A percentile compares a stretch with the other conserved stretches of the same genome.
Conservation (phyloP, 1,140 invertebrate species). For the Pseudomyrmex flavicornis region DNA sequence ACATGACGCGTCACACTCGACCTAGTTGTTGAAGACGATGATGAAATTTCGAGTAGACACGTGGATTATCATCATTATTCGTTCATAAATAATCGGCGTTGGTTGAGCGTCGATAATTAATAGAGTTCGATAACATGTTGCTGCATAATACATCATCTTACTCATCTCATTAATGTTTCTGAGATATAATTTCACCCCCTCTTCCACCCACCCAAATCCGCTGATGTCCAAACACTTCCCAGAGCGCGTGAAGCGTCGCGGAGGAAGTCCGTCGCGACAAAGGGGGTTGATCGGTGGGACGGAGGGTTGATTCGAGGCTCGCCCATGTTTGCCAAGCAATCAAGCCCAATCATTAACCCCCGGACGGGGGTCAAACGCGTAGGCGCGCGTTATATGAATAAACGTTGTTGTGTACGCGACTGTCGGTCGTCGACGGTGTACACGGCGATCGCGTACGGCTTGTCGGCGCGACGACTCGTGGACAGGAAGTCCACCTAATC, state of each 20-base stretch:
- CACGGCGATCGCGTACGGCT: conserved; percentile 45
- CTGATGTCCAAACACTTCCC: conserved; percentile 39
- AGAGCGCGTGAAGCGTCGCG: conserved; percentile 33
- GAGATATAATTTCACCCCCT: background rate
- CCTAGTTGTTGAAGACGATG: background rate
- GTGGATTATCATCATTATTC: too few species aligned
- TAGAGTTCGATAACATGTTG: too few species aligned
- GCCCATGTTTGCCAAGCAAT: conserved; percentile 85
- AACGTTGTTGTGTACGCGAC: conserved; percentile 67
- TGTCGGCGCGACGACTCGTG: conserved; percentile 76
- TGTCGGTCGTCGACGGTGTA: conserved; percentile 11
- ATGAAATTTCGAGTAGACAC: conserved; percentile 25
- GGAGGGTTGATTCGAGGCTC: conserved; percentile 75
- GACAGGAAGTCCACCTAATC: conserved; percentile 85
- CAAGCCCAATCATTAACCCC: conserved; percentile 85
- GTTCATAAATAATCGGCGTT: too few species aligned
- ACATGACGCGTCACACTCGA: conserved; percentile 23
- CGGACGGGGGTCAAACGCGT: conserved; percentile 72
- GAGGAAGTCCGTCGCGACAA: conserved; percentile 64
- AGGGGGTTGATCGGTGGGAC: conserved; percentile 50
- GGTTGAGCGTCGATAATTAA: background rate
- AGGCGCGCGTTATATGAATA: conserved; percentile 72
- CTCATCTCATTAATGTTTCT: conserved; percentile 30
- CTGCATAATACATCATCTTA: background rate
- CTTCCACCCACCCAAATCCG: conserved; percentile 5